A percentile compares a stretch with the other conserved stretches of the same genome.
Conservation (phyloP, 92 coral and sea anemone genomes). For the Diadumene lineata region DNA sequence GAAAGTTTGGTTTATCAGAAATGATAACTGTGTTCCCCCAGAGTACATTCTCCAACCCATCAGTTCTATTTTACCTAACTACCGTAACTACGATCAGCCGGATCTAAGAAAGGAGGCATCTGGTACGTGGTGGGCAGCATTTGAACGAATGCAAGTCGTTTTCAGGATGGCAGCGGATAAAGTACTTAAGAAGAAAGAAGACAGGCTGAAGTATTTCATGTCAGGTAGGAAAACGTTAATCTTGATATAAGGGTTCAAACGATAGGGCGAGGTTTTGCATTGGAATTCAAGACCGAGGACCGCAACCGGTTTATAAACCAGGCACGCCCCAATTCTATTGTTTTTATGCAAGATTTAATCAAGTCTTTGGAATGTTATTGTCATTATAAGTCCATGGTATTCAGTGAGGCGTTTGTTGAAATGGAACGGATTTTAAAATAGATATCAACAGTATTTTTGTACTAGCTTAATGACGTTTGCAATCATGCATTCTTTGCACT, state of each 20-base stretch:
- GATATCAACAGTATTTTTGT: too few relatives aligned
- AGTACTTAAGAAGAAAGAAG: conserved; percentile 51
- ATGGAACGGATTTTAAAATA: too few relatives aligned
- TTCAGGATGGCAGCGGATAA: conserved; percentile 81
- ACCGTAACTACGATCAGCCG: conserved; percentile 74
- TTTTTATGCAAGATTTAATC: too few relatives aligned
- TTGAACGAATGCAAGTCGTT: conserved; percentile 92
- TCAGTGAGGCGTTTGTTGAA: too few relatives aligned
- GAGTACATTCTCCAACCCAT: conserved; percentile 87
- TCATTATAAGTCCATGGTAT: too few relatives aligned
- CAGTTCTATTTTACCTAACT: conserved; percentile 81
- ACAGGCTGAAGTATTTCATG: conserved; percentile 80
- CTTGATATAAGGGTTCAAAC: background rate
- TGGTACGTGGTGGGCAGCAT: conserved; percentile 89
- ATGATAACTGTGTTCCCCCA: conserved; percentile 90
- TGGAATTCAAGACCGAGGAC: background rate
- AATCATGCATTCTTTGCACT: too few relatives aligned
- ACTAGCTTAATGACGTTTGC: too few relatives aligned
- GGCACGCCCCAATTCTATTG: too few relatives aligned
- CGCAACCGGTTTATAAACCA: too few relatives aligned
- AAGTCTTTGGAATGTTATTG: too few relatives aligned
- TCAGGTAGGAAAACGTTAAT: conserved; percentile 57
- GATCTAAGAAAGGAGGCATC: conserved; percentile 90
- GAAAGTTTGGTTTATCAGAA: conserved; percentile 77
- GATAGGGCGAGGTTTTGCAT: background rate